Evolutionary conservation across 2,113 vertebrate genomes (phyloP).

Genomic region (Trachemys scripta): DNA sequence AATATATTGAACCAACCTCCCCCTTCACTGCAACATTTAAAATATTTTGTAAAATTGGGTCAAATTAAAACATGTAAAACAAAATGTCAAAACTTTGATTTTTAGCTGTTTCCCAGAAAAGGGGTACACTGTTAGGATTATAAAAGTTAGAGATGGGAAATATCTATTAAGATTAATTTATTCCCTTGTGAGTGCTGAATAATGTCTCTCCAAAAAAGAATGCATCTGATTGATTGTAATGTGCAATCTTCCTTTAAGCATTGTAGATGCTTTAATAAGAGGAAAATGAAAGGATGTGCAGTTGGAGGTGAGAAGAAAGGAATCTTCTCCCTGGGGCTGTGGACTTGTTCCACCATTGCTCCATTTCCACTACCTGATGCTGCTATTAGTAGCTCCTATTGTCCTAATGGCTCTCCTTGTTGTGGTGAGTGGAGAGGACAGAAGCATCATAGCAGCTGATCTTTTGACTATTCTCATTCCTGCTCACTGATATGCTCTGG

Average conservation of each 20-base stretch:
- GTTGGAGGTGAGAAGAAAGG: neutral
- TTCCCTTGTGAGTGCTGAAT: neutral
- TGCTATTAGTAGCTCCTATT: neutral
- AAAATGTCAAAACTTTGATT: conserved; percentile 28
- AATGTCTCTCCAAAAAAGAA: neutral
- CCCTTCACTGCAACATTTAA: neutral
- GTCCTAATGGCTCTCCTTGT: neutral
- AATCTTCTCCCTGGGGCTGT: neutral
- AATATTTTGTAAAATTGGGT: conserved; percentile 5
- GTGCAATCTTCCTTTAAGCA: neutral
- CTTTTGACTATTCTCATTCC: neutral
- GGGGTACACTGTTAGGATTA: neutral
- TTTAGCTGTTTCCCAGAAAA: conserved; percentile 23
- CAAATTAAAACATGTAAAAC: conserved; percentile 31
- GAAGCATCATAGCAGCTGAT: neutral
- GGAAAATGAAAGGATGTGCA: neutral
- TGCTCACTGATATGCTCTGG: accelerated
- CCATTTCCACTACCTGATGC: neutral
- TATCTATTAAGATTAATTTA: neutral
- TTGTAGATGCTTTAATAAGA: neutral
- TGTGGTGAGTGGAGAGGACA: neutral
- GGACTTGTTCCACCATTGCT: neutral
- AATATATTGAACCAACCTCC: neutral
- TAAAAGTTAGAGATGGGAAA: neutral
- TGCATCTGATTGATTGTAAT: neutral